A percentile compares a stretch with the other conserved stretches of the same genome.
phyloP scores from a whole-genome alignment of 2,888 invertebrate species.

The Clistopyga incitator region DNA sequence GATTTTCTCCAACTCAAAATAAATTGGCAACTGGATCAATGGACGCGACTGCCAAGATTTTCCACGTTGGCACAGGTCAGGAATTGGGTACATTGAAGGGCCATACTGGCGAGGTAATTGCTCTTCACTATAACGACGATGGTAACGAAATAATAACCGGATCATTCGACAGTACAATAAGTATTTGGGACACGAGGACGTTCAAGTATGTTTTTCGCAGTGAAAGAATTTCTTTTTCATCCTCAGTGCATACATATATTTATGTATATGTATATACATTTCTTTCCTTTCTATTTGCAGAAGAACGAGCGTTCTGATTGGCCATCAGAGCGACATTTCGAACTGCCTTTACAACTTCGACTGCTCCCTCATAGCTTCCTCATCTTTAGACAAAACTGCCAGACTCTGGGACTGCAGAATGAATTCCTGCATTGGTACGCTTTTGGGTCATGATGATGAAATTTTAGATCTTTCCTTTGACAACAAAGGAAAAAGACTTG shows the following conservation, averaged over 20 bases:
- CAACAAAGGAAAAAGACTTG: slow-evolving; percentile 88
- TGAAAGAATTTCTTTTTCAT: neutral
- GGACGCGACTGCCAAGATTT: slow-evolving; percentile 91
- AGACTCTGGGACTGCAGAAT: slow-evolving; percentile 89
- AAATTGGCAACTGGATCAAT: slow-evolving; percentile 91
- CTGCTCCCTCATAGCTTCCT: slow-evolving; percentile 88
- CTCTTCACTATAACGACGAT: slow-evolving; percentile 89
- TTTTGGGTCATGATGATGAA: slow-evolving; percentile 88
- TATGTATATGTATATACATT: neutral
- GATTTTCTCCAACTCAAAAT: slow-evolving; percentile 89
- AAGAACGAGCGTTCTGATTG: slow-evolving; percentile 86
- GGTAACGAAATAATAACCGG: slow-evolving; percentile 91
- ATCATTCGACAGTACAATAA: slow-evolving; percentile 92
- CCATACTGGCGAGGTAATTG: slow-evolving; percentile 91
- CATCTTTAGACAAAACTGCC: slow-evolving; percentile 90
- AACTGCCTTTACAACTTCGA: slow-evolving; percentile 90
- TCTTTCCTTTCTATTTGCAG: slow-evolving; percentile 80
- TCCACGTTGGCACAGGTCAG: slow-evolving; percentile 88
- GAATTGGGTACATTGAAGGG: slow-evolving; percentile 88
- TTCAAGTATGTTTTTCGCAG: slow-evolving; percentile 85
- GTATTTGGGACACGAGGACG: slow-evolving; percentile 90
- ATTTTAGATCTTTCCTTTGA: slow-evolving; percentile 92
- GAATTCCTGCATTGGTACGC: slow-evolving; percentile 86
- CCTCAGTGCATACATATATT: no score
- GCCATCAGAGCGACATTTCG: slow-evolving; percentile 89